Evolutionary conservation across 1,140 invertebrate genomes (phyloP).

Genomic region (Stegodyphus dumicola): DNA sequence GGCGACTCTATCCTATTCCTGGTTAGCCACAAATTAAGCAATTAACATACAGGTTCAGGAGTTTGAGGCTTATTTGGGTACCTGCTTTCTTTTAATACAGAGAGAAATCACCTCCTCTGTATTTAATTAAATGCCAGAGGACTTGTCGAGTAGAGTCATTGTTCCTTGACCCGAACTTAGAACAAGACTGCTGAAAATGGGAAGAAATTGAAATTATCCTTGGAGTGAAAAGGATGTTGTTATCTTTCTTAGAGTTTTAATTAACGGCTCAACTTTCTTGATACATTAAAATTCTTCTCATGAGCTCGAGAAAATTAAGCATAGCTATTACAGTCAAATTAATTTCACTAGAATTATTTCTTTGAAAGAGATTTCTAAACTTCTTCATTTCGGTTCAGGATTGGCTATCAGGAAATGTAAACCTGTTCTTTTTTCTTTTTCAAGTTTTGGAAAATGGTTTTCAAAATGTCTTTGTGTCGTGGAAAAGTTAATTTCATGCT

Average conservation of each 20-base stretch:
- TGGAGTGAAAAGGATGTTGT: neutral
- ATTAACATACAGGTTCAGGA: too few relatives aligned
- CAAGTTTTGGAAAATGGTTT: too few relatives aligned
- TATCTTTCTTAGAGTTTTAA: conserved; percentile 7
- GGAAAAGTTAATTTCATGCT: too few relatives aligned
- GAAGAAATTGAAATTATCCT: conserved; percentile 8
- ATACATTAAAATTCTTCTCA: neutral
- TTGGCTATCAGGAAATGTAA: neutral
- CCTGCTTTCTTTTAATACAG: too few relatives aligned
- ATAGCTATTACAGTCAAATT: conserved; percentile 3
- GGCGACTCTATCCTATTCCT: too few relatives aligned
- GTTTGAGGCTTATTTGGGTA: too few relatives aligned
- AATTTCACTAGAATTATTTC: conserved; percentile 2
- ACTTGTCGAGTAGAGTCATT: neutral
- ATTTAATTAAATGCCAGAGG: conserved; percentile 7
- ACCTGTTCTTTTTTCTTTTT: too few relatives aligned
- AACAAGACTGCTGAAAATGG: neutral
- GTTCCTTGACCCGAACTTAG: neutral
- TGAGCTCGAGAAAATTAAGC: neutral
- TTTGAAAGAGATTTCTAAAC: conserved; percentile 1
- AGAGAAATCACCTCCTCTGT: neutral
- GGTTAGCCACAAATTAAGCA: too few relatives aligned
- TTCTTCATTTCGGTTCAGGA: neutral
- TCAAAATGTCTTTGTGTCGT: too few relatives aligned
- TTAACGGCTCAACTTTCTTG: neutral